Base-by-base conservation (phyloP, 1,140 invertebrate genomes). In the Dolichoris vasculosae region DNA sequence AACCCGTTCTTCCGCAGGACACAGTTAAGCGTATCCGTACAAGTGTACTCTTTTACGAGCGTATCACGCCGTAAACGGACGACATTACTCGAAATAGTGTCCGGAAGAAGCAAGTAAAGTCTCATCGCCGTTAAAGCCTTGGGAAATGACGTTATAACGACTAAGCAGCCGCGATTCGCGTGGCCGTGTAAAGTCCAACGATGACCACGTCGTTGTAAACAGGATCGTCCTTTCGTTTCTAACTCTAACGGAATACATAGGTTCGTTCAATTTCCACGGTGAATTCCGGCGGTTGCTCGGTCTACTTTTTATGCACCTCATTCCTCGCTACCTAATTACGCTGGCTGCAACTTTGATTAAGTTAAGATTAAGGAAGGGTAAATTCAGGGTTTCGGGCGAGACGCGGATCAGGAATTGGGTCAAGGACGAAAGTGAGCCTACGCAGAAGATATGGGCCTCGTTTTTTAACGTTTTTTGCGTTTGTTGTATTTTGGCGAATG, bases 1-100 rank as follows among this genome's bases (percentile, higher is more conserved):
- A 11, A 73, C 26, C 38, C 38, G n/a, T 40, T 73, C 7, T 0
- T n/a, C 32, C 32, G 1, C 30, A 69, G 38, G 69, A 43, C 26
- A 43, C 26, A 43, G 23, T 20, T 9, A n/a, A 38, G 30, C 35
- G 23, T 43, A 11, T 17, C 6, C n/a, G 6, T n/a, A n/a, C 38
- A 43, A 73, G 38, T n/a, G 69, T 73, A 73, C n/a, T 23, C 69
- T 73, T 73, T 73, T 73, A 73, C 69, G 69, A 73, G 69, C 15
- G 26, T 40, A 71, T 40, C 35, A 23, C 3, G 17, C 32, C 69
- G 69, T 71, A 71, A 71, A 71, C 35, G 38, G 40, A 71, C 17
- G 17, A 17, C 17, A 73, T 73, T 73, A 43, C 38, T 2, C 38
- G 69, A 73, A 73, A 73, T 43, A 20, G 69, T 43, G 26, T 17